Evolutionary conservation across 2,113 vertebrate genomes (phyloP).

Genomic region (Thunnus thynnus): DNA sequence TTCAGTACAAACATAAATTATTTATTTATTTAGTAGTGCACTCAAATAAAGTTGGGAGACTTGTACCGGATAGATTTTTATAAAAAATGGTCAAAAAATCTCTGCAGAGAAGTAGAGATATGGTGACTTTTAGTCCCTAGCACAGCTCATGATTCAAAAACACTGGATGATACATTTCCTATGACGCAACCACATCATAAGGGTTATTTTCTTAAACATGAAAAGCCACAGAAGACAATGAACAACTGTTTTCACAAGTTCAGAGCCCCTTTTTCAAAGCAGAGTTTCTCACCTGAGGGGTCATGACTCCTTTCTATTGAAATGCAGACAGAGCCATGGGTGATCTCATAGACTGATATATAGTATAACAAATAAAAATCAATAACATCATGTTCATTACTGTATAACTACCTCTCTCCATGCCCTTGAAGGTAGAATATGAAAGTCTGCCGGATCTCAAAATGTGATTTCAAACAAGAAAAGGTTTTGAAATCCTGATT

Average conservation of each 20-base stretch:
- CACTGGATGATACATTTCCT: not conserved
- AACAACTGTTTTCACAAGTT: not conserved
- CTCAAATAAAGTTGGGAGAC: not conserved
- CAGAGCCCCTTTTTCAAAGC: constrained; percentile 5
- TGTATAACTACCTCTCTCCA: not conserved
- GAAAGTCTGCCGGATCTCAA: not conserved
- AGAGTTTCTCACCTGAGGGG: not conserved
- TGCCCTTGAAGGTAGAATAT: not conserved
- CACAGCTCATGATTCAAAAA: not conserved
- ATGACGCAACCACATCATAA: not conserved
- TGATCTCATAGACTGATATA: not conserved
- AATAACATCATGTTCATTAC: too few species aligned
- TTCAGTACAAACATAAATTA: too few species aligned
- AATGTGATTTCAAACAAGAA: constrained; percentile 1
- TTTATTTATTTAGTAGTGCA: too few species aligned
- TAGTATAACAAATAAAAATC: too few species aligned
- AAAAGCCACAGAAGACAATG: not conserved
- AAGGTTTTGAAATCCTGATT: constrained; percentile 26
- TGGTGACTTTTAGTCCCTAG: not conserved
- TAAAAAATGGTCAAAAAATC: not conserved
- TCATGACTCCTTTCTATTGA: not conserved
- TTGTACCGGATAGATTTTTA: not conserved
- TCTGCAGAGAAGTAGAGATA: not conserved
- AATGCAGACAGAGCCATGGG: not conserved
- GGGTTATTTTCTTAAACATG: not conserved